These are phyloP conservation scores for Malaclemys terrapin DNA, from an alignment of 2,113 vertebrate genomes.

Conservation along the genomic window DNA sequence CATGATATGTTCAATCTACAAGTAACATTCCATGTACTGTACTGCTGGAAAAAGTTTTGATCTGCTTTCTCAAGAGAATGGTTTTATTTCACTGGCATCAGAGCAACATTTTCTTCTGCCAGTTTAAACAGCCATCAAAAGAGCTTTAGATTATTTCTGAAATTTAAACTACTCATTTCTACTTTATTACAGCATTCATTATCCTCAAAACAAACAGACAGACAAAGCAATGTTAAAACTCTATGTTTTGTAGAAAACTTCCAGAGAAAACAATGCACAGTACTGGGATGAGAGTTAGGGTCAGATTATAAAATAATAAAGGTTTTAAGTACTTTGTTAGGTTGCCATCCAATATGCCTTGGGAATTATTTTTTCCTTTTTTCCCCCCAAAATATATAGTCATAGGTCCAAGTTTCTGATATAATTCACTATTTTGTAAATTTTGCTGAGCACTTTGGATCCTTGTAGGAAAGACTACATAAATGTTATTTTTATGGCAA, in stretches of 20 bases:
- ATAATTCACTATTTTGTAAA: not conserved
- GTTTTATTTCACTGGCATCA: not conserved
- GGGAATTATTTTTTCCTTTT: not conserved
- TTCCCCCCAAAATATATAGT: not conserved
- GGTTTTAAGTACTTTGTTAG: not conserved
- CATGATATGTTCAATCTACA: not conserved
- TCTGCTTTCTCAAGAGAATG: not conserved
- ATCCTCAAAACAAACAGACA: not conserved
- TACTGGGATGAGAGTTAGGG: not conserved
- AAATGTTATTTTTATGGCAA: not conserved
- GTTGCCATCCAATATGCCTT: fast-evolving
- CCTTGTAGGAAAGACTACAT: not conserved
- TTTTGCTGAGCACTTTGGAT: not conserved
- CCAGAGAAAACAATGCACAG: not conserved
- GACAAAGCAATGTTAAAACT: not conserved
- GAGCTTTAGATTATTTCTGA: constrained; percentile 14
- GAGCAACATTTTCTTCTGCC: not conserved
- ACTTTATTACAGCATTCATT: not conserved
- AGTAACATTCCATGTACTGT: fast-evolving
- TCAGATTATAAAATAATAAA: not conserved
- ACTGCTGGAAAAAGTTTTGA: constrained; percentile 5
- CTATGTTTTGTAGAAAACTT: not conserved
- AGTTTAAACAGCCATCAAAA: not conserved
- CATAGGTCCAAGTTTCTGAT: not conserved
- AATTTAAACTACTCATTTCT: not conserved